Percentiles rank a stretch among this genome's conserved stretches.
Evolutionary conservation across 2,113 vertebrate genomes (phyloP).

Genomic region (Nycticryphes semicollaris): DNA sequence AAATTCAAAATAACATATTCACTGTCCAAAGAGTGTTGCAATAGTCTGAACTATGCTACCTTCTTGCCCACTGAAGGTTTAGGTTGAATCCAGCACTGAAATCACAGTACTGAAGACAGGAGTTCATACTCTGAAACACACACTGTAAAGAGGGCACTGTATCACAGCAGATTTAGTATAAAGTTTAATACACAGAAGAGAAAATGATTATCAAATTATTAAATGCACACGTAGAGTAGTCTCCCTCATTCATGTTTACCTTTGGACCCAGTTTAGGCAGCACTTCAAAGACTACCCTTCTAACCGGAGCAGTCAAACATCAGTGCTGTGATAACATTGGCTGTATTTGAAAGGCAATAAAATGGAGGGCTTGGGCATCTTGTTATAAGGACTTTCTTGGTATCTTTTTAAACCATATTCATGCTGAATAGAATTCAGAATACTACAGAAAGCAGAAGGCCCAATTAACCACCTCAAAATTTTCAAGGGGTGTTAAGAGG

Average conservation of each 20-base stretch:
- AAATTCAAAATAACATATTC: background rate
- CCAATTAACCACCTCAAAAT: background rate
- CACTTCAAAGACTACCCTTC: background rate
- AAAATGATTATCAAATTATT: background rate
- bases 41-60: background rate
- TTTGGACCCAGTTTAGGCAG: background rate
- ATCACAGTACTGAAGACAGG: background rate
- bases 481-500: background rate
- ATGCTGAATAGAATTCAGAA: background rate
- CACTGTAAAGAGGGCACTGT: background rate
- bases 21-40: background rate
- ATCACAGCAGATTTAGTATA: background rate
- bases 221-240: background rate
- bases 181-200: background rate
- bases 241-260: background rate
- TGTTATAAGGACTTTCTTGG: background rate
- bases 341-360: background rate
- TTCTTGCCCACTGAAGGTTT: background rate
- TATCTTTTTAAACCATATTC: background rate
- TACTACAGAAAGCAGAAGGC: background rate
- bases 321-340: background rate
- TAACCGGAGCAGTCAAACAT: background rate
- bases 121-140: background rate
- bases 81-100: background rate
- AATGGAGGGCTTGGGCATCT: background rate